These are phyloP conservation scores for Artibeus lituratus DNA, from an alignment of 2,797 vertebrate genomes.

Conservation along the genomic window DNA sequence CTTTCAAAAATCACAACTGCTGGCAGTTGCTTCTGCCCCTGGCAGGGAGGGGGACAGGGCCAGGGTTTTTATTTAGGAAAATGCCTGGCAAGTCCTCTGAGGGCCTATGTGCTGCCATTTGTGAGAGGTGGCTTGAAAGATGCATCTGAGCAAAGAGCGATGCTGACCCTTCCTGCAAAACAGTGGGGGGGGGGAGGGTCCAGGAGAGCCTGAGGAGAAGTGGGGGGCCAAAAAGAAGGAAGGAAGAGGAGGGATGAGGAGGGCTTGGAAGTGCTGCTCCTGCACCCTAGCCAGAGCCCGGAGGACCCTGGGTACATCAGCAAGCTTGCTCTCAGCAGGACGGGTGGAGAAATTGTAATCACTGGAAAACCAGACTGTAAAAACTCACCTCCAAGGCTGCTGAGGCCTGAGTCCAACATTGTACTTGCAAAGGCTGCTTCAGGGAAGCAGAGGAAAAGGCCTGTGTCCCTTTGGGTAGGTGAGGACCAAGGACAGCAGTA, in stretches of 20 bases:
- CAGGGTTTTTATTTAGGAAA: neutral
- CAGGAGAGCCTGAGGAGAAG: neutral
- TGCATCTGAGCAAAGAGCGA: neutral
- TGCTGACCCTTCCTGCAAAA: neutral
- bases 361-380: neutral
- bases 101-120: neutral
- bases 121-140: neutral
- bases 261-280: neutral
- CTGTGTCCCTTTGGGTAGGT: neutral
- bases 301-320: neutral
- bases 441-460: neutral
- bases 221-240: neutral
- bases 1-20: neutral
- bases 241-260: neutral
- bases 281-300: neutral
- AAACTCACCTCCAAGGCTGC: neutral
- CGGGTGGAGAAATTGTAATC: accelerated
- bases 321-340: neutral
- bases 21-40: neutral
- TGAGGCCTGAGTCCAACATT: neutral
- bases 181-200: neutral
- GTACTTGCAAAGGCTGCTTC: neutral
- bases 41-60: neutral
- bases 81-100: neutral
- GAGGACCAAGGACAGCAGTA: neutral